phyloP scores from a whole-genome alignment of 2,888 invertebrate species.

The Pogonocherus hispidulus region DNA sequence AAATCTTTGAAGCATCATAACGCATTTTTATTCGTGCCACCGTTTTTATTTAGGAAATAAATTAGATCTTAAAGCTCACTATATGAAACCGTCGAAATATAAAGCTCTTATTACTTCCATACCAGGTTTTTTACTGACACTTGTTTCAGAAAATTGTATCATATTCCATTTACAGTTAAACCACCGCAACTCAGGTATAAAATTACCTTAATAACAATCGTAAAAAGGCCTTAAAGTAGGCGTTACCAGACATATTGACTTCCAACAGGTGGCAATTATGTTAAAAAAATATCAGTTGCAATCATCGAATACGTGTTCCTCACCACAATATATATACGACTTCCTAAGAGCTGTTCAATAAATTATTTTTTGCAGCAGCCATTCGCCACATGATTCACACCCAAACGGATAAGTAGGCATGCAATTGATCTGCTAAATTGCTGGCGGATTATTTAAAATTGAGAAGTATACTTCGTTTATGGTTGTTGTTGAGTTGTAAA shows the following conservation, averaged over 20 bases:
- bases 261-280: conserved; percentile 3
- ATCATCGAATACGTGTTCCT: not conserved
- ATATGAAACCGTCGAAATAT: too few relatives aligned
- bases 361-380: not conserved
- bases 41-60: too few relatives aligned
- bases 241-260: conserved; percentile 4
- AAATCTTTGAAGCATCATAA: too few relatives aligned
- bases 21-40: too few relatives aligned
- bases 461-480: not conserved
- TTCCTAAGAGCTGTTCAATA: conserved; percentile 10
- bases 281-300: conserved; percentile 7
- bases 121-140: not conserved
- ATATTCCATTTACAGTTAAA: conserved; percentile 2
- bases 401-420: conserved; percentile 26
- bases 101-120: too few relatives aligned
- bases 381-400: conserved; percentile 23
- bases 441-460: conserved; percentile 36
- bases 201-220: conserved; percentile 4
- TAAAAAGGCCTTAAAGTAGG: conserved; percentile 7
- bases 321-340: not conserved
- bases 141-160: not conserved
- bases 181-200: conserved; percentile 2
- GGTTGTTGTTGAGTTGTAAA: not conserved
- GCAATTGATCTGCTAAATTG: conserved; percentile 28
- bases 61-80: not conserved